Percentiles rank a stretch among this genome's conserved stretches.
phyloP scores from a whole-genome alignment of 53 echinoderm and acorn worm species.

The Echinarachnius parma region DNA sequence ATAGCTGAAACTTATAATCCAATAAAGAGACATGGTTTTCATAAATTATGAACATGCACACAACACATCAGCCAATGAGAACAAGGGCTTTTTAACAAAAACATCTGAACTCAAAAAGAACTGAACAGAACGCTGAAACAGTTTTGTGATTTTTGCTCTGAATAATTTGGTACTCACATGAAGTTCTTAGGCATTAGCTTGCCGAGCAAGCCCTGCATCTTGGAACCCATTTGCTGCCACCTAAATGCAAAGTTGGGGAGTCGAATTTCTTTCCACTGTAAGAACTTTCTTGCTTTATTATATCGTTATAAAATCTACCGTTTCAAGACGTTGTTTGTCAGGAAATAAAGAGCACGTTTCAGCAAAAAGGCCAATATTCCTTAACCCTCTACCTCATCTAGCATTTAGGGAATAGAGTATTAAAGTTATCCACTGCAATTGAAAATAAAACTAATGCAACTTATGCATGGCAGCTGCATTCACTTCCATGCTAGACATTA shows the following conservation, averaged over 20 bases:
- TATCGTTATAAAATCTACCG: too few species aligned
- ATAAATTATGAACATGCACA: conserved; percentile 52
- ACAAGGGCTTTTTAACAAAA: conserved; percentile 23
- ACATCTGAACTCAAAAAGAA: conserved; percentile 31
- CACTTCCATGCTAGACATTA: too few species aligned
- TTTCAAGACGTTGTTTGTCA: too few species aligned
- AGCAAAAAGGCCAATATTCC: too few species aligned
- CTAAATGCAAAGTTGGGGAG: conserved; percentile 55
- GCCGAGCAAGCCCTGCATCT: conserved; percentile 93
- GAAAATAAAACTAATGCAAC: too few species aligned
- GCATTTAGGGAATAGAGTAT: too few species aligned
- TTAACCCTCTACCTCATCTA: too few species aligned
- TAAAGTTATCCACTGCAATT: too few species aligned
- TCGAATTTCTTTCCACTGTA: conserved; percentile 42
- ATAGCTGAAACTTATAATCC: too few species aligned
- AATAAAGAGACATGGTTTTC: too few species aligned
- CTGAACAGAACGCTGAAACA: conserved; percentile 37
- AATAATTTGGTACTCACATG: conserved; percentile 87
- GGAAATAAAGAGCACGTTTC: too few species aligned
- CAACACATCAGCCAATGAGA: conserved; percentile 40
- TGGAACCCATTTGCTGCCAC: conserved; percentile 94
- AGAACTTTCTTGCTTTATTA: not conserved
- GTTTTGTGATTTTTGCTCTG: conserved; percentile 47
- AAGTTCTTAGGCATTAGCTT: conserved; percentile 97
- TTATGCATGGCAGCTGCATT: too few species aligned